Evolutionary conservation across 2,888 invertebrate genomes (phyloP).

Genomic region (Amphimallon solstitiale): DNA sequence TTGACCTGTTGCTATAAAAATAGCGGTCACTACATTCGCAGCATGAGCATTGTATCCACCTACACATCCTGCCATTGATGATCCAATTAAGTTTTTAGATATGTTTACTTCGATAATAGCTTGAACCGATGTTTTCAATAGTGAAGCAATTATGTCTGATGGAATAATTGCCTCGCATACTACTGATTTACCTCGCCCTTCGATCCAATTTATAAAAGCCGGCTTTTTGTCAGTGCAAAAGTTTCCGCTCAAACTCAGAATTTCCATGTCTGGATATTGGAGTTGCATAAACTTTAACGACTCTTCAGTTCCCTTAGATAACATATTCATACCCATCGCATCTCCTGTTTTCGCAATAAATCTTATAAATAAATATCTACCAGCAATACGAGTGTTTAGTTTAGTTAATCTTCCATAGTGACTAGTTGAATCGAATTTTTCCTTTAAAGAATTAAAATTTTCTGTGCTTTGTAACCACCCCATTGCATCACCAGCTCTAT

Average conservation of each 20-base stretch:
- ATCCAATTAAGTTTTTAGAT: slow-evolving; percentile 93
- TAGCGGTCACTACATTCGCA: slow-evolving; percentile 98
- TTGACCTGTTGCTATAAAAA: slow-evolving; percentile 98
- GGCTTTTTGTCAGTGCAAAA: slow-evolving; percentile 99
- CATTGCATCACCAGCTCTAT: slow-evolving; percentile 80
- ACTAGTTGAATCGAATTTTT: slow-evolving; percentile 91
- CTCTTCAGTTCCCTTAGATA: slow-evolving; percentile 95
- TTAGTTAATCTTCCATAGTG: slow-evolving; percentile 87
- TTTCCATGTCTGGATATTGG: slow-evolving; percentile 88
- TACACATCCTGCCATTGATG: slow-evolving; percentile 93
- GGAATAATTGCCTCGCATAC: slow-evolving; percentile 92
- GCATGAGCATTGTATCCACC: slow-evolving; percentile 98
- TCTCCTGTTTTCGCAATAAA: slow-evolving; percentile 97
- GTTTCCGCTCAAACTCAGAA: slow-evolving; percentile 95
- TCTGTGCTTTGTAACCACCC: slow-evolving; percentile 83
- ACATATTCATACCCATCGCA: slow-evolving; percentile 99
- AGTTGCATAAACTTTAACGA: slow-evolving; percentile 80
- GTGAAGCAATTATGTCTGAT: slow-evolving; percentile 74
- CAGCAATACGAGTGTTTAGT: slow-evolving; percentile 87
- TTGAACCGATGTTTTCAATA: slow-evolving; percentile 88
- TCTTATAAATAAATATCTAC: slow-evolving; percentile 86
- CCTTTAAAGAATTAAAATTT: slow-evolving; percentile 83
- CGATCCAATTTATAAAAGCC: slow-evolving; percentile 97
- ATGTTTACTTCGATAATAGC: slow-evolving; percentile 90
- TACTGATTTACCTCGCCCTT: slow-evolving; percentile 96